Evolutionary conservation across 2,797 vertebrate genomes (phyloP).

Genomic region (Myotis daubentonii): DNA sequence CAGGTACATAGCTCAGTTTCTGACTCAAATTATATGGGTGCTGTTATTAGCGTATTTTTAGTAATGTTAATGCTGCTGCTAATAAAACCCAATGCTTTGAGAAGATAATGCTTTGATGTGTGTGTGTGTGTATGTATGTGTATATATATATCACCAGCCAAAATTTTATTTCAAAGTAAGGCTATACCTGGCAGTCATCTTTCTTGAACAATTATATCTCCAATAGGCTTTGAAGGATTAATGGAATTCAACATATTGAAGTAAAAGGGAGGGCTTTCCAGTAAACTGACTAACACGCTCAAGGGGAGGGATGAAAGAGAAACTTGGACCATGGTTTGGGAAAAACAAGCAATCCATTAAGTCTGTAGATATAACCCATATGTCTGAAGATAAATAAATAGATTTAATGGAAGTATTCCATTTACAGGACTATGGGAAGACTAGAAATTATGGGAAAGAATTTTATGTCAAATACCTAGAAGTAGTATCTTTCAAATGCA

Average conservation of each 20-base stretch:
- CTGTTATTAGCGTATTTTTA: neutral
- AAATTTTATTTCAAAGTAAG: neutral
- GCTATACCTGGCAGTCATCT: no score
- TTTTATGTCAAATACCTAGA: neutral
- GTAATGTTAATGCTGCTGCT: neutral
- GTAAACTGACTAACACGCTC: neutral
- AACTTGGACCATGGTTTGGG: neutral
- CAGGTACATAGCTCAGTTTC: neutral
- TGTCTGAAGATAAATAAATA: neutral
- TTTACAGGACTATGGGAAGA: neutral
- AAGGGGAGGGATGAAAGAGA: neutral
- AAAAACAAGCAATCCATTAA: neutral
- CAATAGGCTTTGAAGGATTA: neutral
- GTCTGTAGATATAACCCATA: neutral
- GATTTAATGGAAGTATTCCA: neutral
- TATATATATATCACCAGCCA: neutral
- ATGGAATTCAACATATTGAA: neutral
- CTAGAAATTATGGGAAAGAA: neutral
- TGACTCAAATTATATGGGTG: neutral
- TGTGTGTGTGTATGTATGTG: no score
- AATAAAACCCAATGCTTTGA: neutral
- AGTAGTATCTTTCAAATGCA: neutral
- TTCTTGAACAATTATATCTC: neutral
- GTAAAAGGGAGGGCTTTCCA: neutral
- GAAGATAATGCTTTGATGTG: neutral